These are phyloP conservation scores for Neodiprion fabricii DNA, from an alignment of 1,140 invertebrate species.

Conservation along the genomic window DNA sequence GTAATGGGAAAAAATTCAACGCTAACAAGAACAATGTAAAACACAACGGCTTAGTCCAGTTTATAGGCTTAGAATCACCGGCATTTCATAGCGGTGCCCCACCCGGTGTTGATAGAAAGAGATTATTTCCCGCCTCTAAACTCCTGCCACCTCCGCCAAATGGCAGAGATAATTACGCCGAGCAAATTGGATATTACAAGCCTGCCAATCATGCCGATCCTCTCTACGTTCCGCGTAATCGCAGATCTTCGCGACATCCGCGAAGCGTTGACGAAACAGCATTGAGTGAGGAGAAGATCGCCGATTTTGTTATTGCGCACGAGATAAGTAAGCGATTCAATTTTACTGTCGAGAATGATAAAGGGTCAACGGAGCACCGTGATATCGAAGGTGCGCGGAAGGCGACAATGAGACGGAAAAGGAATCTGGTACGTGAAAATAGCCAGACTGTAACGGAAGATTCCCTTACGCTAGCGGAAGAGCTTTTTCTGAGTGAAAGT, in stretches of 20 bases:
- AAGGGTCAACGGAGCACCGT: not conserved
- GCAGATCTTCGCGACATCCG: not conserved
- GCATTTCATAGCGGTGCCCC: not conserved
- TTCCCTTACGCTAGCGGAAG: no score
- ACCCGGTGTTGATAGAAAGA: not conserved
- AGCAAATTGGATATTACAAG: slow-evolving; percentile 18
- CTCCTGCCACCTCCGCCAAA: slow-evolving; percentile 34
- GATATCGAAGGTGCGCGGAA: not conserved
- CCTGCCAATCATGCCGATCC: not conserved
- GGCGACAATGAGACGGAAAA: not conserved
- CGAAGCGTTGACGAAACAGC: not conserved
- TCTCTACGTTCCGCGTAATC: not conserved
- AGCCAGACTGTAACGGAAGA: no score
- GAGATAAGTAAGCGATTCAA: slow-evolving; percentile 2
- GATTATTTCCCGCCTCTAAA: slow-evolving; percentile 9
- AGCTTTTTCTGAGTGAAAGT: not conserved
- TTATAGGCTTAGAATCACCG: not conserved
- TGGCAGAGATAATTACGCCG: slow-evolving; percentile 29
- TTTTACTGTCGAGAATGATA: not conserved
- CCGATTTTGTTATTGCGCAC: slow-evolving; percentile 4
- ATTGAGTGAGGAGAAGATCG: not conserved
- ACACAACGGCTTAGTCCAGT: not conserved
- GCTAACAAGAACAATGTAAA: not conserved
- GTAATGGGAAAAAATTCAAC: not conserved
- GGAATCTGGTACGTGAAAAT: slow-evolving; percentile 1